These are phyloP conservation scores for Spongia lamella DNA, from an alignment of 37 sponge, comb jelly and placozoan genomes.

Conservation along the genomic window DNA sequence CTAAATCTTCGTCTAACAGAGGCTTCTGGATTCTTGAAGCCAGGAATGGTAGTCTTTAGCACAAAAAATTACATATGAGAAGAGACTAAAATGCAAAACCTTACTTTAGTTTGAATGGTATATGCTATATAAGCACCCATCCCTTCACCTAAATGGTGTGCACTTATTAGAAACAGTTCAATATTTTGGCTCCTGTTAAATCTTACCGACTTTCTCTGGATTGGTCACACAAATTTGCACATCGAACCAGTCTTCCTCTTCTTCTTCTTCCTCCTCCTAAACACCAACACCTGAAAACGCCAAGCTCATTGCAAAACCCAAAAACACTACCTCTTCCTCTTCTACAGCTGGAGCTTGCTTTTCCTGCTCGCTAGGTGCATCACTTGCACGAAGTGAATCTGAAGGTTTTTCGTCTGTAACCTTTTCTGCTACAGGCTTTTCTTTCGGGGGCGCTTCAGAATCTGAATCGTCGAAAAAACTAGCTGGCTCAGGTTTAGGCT, in stretches of 20 bases:
- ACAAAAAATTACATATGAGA: constrained; percentile 1
- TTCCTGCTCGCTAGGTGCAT: too few species aligned
- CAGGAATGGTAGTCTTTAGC: constrained; percentile 73
- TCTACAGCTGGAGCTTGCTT: too few species aligned
- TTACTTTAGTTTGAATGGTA: constrained; percentile 63
- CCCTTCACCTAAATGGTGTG: constrained; percentile 70
- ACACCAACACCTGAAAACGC: too few species aligned
- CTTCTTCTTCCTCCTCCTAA: constrained; percentile 53
- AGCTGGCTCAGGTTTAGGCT: too few species aligned
- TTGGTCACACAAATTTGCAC: constrained; percentile 69
- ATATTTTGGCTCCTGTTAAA: too few species aligned
- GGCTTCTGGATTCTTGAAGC: constrained; percentile 74
- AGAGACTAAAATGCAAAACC: not conserved
- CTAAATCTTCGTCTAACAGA: constrained; percentile 92
- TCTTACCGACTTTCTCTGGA: constrained; percentile 83
- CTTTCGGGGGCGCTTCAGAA: too few species aligned
- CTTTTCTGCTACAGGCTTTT: too few species aligned
- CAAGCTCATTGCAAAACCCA: too few species aligned
- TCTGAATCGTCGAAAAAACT: too few species aligned
- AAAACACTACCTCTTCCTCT: too few species aligned
- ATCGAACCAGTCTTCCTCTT: constrained; percentile 55
- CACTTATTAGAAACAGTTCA: not conserved
- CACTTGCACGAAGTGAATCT: too few species aligned
- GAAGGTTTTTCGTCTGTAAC: too few species aligned
- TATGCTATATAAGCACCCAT: constrained; percentile 91